phyloP scores from a whole-genome alignment of 2,113 vertebrate species.

The Pluvialis apricaria region DNA sequence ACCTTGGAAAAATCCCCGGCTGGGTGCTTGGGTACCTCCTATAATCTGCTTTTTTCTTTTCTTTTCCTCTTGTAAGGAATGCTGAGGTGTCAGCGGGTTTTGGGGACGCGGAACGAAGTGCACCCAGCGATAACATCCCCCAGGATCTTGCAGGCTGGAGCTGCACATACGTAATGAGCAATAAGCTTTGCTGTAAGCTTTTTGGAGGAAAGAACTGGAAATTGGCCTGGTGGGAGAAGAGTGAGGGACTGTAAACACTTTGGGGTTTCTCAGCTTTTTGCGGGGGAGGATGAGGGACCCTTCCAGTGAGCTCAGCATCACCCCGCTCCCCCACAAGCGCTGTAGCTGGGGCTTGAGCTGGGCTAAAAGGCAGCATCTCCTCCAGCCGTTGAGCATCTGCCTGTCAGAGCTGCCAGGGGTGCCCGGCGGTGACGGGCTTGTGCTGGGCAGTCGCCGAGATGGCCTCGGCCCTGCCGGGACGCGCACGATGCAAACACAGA shows the following conservation, averaged over 20 bases:
- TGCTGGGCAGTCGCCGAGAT: accelerated
- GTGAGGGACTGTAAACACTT: not conserved
- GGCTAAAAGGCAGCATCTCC: not conserved
- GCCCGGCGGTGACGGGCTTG: accelerated
- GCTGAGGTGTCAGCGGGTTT: accelerated
- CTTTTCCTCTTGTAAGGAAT: not conserved
- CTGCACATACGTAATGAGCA: accelerated
- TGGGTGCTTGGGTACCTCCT: not conserved
- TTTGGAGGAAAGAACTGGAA: not conserved
- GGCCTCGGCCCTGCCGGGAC: accelerated
- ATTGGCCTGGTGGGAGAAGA: not conserved
- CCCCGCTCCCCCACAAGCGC: not conserved
- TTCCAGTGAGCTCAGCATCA: not conserved
- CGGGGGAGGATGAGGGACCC: not conserved
- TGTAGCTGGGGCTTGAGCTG: accelerated
- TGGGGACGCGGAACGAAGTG: accelerated
- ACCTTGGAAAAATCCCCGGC: not conserved
- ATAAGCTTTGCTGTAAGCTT: not conserved
- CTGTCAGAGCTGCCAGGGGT: accelerated
- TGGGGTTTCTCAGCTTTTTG: not conserved
- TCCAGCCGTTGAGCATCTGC: not conserved
- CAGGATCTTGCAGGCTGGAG: not conserved
- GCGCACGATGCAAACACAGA: accelerated
- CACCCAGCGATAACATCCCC: accelerated
- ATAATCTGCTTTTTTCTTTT: not conserved